A percentile compares a stretch with the other conserved stretches of the same genome.
Evolutionary conservation across 2,113 vertebrate genomes (phyloP).

Genomic region (Anolis carolinensis): DNA sequence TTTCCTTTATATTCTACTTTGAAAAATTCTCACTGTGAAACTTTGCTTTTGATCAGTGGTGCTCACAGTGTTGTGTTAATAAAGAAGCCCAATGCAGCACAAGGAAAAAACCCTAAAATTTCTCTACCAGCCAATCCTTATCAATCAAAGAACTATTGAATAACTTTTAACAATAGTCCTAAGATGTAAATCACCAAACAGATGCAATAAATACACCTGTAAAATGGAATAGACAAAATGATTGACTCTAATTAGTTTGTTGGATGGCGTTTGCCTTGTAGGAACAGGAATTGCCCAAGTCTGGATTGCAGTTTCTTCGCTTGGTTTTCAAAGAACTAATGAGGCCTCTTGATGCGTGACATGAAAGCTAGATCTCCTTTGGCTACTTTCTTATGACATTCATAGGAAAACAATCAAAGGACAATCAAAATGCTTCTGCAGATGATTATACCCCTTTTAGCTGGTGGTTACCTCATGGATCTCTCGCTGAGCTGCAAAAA

Average conservation of each 20-base stretch:
- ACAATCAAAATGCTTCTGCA: not conserved
- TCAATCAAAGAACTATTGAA: not conserved
- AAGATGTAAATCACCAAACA: constrained; percentile 14
- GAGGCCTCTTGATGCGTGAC: not conserved
- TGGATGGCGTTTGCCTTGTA: not conserved
- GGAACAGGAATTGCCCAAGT: not conserved
- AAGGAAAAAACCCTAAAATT: not conserved
- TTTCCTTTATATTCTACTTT: no score
- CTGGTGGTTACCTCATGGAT: constrained; percentile 78
- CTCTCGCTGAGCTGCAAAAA: constrained; percentile 94
- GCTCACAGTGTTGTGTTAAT: not conserved
- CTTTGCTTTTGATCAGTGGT: not conserved
- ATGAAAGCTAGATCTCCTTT: not conserved
- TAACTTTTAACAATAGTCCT: not conserved
- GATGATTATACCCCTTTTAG: not conserved
- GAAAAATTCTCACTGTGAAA: not conserved
- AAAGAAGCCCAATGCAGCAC: not conserved
- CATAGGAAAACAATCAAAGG: rapidly evolving
- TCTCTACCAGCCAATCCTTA: not conserved
- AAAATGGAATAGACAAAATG: constrained; percentile 24
- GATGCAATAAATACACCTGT: not conserved
- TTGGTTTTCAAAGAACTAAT: not conserved
- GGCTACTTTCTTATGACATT: not conserved
- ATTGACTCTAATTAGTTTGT: constrained; percentile 6
- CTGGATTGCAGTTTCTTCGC: not conserved